These are phyloP conservation scores for Hermetia illucens DNA, from an alignment of 1,140 invertebrate genomes.

Conservation along the genomic window DNA sequence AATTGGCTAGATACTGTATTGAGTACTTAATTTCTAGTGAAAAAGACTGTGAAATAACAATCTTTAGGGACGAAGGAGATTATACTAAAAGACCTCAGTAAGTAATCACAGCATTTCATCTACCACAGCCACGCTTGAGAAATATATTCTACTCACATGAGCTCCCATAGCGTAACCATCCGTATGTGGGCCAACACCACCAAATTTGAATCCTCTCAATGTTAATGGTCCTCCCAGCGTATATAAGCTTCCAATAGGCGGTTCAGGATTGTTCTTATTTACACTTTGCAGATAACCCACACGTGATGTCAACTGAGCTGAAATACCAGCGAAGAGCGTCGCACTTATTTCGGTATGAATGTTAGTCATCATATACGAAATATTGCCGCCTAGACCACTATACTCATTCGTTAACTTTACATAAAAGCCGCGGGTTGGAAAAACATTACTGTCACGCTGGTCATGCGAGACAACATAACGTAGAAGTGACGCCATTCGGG, in stretches of 20 bases:
- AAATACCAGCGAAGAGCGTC: slow-evolving; percentile 19
- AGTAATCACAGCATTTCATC: no score
- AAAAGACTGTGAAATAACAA: no score
- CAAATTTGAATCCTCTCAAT: slow-evolving; percentile 23
- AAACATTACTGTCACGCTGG: slow-evolving; percentile 22
- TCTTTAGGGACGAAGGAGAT: no score
- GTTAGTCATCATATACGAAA: slow-evolving; percentile 22
- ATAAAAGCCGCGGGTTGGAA: slow-evolving; percentile 22
- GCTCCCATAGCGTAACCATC: slow-evolving; percentile 25
- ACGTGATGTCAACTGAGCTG: slow-evolving; percentile 24
- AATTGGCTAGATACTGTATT: neutral
- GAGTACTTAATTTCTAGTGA: no score
- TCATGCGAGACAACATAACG: slow-evolving; percentile 23
- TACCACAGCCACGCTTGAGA: no score
- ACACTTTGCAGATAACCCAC: slow-evolving; percentile 20
- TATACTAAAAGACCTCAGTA: no score
- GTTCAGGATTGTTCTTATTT: slow-evolving; percentile 17
- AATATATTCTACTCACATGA: slow-evolving; percentile 12
- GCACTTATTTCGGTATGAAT: slow-evolving; percentile 26
- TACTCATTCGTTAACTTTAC: slow-evolving; percentile 24
- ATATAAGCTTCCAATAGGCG: slow-evolving; percentile 24
- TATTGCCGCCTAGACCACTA: slow-evolving; percentile 24
- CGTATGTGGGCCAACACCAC: slow-evolving; percentile 21
- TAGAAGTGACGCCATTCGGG: slow-evolving; percentile 23
- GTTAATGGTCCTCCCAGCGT: slow-evolving; percentile 27